Evolutionary conservation across 2,888 invertebrate species (phyloP).

Genomic region (Heliothis peltigera): DNA sequence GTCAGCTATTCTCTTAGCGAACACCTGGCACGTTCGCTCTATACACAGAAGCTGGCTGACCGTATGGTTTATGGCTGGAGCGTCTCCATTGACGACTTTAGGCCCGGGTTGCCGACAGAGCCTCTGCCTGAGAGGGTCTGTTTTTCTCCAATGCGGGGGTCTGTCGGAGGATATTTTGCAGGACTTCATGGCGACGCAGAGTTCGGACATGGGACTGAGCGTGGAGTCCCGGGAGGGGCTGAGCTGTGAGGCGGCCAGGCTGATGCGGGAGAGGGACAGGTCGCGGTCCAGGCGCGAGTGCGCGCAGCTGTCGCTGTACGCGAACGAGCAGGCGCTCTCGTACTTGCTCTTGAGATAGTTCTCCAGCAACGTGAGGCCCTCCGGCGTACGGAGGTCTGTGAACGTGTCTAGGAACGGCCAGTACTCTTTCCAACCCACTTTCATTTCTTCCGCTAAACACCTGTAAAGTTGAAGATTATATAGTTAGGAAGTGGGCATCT

Average conservation of each 20-base stretch:
- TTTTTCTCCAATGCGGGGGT: slow-evolving; percentile 77
- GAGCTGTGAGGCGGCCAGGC: slow-evolving; percentile 69
- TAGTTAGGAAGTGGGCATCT: no score
- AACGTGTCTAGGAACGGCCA: slow-evolving; percentile 97
- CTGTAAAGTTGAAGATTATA: slow-evolving; percentile 72
- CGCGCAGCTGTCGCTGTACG: slow-evolving; percentile 79
- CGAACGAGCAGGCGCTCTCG: slow-evolving; percentile 81
- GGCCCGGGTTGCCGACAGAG: slow-evolving; percentile 76
- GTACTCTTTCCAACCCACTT: slow-evolving; percentile 96
- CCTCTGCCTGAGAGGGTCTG: slow-evolving; percentile 78
- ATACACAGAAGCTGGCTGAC: slow-evolving; percentile 84
- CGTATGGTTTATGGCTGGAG: slow-evolving; percentile 75
- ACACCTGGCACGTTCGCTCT: slow-evolving; percentile 89
- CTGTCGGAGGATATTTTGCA: slow-evolving; percentile 86
- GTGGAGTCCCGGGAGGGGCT: slow-evolving; percentile 66
- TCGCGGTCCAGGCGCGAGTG: slow-evolving; percentile 76
- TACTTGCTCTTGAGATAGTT: slow-evolving; percentile 91
- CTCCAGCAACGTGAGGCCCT: slow-evolving; percentile 94
- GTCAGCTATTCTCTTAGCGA: slow-evolving; percentile 92
- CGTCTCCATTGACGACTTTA: slow-evolving; percentile 75
- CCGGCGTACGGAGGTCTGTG: slow-evolving; percentile 93
- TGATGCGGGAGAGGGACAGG: slow-evolving; percentile 78
- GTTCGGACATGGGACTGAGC: slow-evolving; percentile 90
- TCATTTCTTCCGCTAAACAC: slow-evolving; percentile 92
- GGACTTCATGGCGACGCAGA: slow-evolving; percentile 90